A percentile compares a stretch with the other conserved stretches of the same genome.
Conservation (phyloP, 1,140 invertebrate species). For the Oryzaephilus surinamensis region DNA sequence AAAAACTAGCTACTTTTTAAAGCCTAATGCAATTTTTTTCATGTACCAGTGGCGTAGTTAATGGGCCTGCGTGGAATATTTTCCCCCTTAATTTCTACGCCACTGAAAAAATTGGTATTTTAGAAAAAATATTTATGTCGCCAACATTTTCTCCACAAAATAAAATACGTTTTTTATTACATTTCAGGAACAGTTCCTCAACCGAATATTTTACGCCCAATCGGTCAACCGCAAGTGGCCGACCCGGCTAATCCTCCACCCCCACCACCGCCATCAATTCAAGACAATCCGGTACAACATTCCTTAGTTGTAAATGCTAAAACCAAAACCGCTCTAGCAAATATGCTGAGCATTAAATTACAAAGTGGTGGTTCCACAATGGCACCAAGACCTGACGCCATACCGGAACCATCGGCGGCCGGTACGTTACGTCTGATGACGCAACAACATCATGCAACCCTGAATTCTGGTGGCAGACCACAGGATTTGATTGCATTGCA, state of each 20-base stretch:
- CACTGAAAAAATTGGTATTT: too few relatives aligned
- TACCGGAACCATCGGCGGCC: slow-evolving; percentile 53
- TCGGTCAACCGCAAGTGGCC: slow-evolving; percentile 33
- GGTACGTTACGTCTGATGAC: slow-evolving; percentile 67
- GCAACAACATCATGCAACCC: slow-evolving; percentile 60
- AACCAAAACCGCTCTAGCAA: slow-evolving; percentile 90
- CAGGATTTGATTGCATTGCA: slow-evolving; percentile 35
- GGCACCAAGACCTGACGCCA: slow-evolving; percentile 25
- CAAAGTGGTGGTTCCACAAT: slow-evolving; percentile 32
- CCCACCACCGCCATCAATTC: slow-evolving; percentile 15
- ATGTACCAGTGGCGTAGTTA: too few relatives aligned
- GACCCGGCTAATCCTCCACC: slow-evolving; percentile 19
- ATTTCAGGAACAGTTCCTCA: too few relatives aligned
- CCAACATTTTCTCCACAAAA: too few relatives aligned
- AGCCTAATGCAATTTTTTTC: too few relatives aligned
- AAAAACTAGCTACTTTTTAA: too few relatives aligned
- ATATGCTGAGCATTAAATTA: slow-evolving; percentile 84
- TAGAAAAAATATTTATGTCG: too few relatives aligned
- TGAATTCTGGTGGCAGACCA: slow-evolving; percentile 32
- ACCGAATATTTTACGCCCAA: slow-evolving; percentile 11
- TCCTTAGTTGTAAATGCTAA: slow-evolving; percentile 75
- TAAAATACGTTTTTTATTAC: too few relatives aligned
- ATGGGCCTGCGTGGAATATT: too few relatives aligned
- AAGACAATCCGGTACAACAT: slow-evolving; percentile 35
- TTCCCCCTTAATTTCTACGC: too few relatives aligned